A percentile compares a stretch with the other conserved stretches of the same genome.
These are phyloP conservation scores for Lymantria monacha DNA, from an alignment of 2,888 invertebrate species.

Conservation along the genomic window DNA sequence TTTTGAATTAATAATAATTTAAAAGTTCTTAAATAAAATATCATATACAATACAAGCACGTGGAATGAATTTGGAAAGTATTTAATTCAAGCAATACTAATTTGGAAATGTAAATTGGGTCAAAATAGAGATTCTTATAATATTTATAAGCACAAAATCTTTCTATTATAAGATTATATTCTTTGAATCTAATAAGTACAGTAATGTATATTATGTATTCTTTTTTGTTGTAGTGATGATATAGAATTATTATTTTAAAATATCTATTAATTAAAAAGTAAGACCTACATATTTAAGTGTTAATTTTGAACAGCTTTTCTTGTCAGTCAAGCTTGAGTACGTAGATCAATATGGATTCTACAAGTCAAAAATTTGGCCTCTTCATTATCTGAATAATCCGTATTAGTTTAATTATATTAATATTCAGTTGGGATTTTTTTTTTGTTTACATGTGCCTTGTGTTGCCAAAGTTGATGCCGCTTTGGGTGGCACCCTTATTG, in stretches of 20 bases:
- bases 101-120: conserved; percentile 15
- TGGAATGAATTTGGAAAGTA: no score
- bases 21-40: no score
- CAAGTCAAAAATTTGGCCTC: conserved; percentile 15
- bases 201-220: conserved; percentile 16
- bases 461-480: conserved; percentile 98
- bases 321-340: conserved; percentile 9
- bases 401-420: conserved; percentile 5
- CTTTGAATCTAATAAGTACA: conserved; percentile 35
- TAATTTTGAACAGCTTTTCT: neutral
- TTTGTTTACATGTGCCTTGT: conserved; percentile 94
- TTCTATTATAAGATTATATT: conserved; percentile 25
- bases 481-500: conserved; percentile 98
- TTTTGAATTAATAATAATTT: no score
- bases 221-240: conserved; percentile 22
- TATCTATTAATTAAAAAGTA: conserved; percentile 1
- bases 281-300: conserved; percentile 5
- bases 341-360: conserved; percentile 27
- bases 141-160: conserved; percentile 22
- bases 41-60: no score
- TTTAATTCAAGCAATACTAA: neutral
- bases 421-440: neutral
- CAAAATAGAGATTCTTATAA: conserved; percentile 29
- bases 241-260: conserved; percentile 2
- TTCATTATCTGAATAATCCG: conserved; percentile 22